Evolutionary conservation across 2,888 invertebrate genomes (phyloP), one percentile per base, ranked within the genome.

Genomic region (Drosophila recens): DNA sequence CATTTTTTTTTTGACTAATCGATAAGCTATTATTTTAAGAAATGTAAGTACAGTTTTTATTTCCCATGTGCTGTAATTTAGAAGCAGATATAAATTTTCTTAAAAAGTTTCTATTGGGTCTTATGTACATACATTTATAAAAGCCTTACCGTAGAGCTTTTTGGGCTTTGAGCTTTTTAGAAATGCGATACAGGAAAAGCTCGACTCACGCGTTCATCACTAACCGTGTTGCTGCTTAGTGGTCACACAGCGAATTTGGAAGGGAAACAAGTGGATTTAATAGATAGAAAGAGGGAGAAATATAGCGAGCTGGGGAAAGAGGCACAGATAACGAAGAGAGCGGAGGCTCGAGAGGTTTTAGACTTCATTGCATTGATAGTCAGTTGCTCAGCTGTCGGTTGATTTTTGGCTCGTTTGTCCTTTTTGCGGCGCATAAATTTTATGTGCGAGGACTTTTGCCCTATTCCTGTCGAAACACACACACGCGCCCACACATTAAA

Each of bases 341-440:
- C 27, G 6, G 5, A 27, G 27, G 27, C 43, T 46, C 15, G 48
- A 54, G 52, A 48, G 42, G 49, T 34, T 20, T 74, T 74, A 66
- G 62, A 59, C 59, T 65, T 78, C 67, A 71, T 77, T 75, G 72
- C 78, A 86, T 83, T 81, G 87, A 84, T 89, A 87, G 71, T 67
- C 74, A 57, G 74, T 64, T 70, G 85, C 77, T 80, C 67, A 67
- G 80, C 66, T 72, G 80, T 71, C 72, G 79, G 64, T 85, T 88
- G 82, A 82, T 75, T 82, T 82, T 79, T 74, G 77, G 72, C 66
- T 70, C 72, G 53, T 65, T 56, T 74, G 53, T 67, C 79, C 79
- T 62, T 83, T 83, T 79, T 82, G 76, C 61, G 76, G 77, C 70
- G 80, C 83, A 88, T 88, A 83, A 83, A 88, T 82, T 88, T 88